These are phyloP conservation scores for Motacilla tschutschensis DNA, from an alignment of 2,113 vertebrate genomes.

Conservation along the genomic window DNA sequence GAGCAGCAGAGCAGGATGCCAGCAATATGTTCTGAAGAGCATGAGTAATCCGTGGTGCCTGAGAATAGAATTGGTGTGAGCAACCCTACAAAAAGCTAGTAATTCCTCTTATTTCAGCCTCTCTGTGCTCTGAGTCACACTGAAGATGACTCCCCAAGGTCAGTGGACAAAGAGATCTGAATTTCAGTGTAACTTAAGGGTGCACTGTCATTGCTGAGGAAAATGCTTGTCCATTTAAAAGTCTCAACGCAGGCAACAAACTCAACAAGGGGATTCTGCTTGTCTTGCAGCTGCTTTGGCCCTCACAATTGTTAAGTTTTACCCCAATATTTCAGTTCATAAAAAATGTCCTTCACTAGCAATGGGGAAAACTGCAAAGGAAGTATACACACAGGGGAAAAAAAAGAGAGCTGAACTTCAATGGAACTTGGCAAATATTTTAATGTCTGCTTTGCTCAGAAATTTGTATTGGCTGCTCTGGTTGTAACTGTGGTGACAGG, in stretches of 20 bases:
- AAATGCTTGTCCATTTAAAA: not conserved
- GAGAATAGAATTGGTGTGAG: slow-evolving; percentile 29
- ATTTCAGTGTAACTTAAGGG: not conserved
- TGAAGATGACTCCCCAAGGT: not conserved
- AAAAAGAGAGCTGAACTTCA: not conserved
- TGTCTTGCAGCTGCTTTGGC: not conserved
- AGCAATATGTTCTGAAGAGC: slow-evolving; percentile 11
- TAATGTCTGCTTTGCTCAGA: not conserved
- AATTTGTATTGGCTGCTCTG: slow-evolving; percentile 22
- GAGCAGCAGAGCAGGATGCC: not conserved
- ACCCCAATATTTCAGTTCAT: not conserved
- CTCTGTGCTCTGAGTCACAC: slow-evolving; percentile 17
- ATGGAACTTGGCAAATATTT: slow-evolving; percentile 23
- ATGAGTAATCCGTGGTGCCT: slow-evolving; percentile 24
- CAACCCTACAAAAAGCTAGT: not conserved
- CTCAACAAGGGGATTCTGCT: not conserved
- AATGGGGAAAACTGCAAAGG: not conserved
- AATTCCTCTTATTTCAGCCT: slow-evolving; percentile 1
- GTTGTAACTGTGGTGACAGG: not conserved
- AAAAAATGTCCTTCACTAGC: slow-evolving; percentile 5
- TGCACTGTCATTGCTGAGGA: not conserved
- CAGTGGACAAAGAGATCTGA: not conserved
- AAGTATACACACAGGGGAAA: not conserved
- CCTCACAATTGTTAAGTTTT: not conserved
- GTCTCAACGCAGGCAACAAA: not conserved